A percentile compares a stretch with the other conserved stretches of the same genome.
These are phyloP conservation scores for Gymnothorax reevesii DNA, from an alignment of 2,797 vertebrate genomes.

Conservation along the genomic window DNA sequence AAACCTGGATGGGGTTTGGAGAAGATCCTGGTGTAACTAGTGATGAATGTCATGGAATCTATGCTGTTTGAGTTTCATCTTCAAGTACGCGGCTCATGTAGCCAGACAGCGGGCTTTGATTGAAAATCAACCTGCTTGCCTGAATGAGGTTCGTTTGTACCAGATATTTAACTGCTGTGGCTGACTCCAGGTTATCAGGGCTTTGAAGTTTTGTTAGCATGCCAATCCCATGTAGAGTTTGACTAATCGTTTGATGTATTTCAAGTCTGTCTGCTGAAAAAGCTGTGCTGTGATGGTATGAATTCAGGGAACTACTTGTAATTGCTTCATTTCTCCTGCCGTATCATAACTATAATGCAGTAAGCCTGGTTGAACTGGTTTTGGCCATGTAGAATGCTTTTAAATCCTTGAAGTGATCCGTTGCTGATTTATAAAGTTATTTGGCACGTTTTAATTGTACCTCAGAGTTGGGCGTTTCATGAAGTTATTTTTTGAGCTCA, in stretches of 20 bases:
- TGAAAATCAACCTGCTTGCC: neutral
- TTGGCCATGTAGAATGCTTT: neutral
- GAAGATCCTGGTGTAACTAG: neutral
- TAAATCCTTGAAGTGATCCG: neutral
- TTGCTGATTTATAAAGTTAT: neutral
- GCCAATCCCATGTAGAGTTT: neutral
- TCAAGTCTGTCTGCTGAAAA: neutral
- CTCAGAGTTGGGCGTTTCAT: too few relatives aligned
- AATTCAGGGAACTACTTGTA: neutral
- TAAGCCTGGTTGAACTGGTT: neutral
- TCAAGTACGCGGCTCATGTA: neutral
- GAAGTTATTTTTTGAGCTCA: neutral
- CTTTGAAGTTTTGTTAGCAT: neutral
- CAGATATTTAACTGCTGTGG: conserved; percentile 14
- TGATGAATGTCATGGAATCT: neutral
- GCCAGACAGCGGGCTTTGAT: neutral
- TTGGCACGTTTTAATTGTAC: too few relatives aligned
- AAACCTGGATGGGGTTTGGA: neutral
- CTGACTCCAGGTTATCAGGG: neutral
- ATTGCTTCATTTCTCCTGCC: neutral
- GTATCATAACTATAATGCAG: too few relatives aligned
- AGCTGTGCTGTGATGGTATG: neutral
- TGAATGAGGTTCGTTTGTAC: neutral
- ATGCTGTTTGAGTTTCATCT: conserved; percentile 4
- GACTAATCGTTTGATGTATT: neutral